Evolutionary conservation across 2,797 vertebrate genomes (phyloP).

Genomic region (Perdix hodgsoniae): DNA sequence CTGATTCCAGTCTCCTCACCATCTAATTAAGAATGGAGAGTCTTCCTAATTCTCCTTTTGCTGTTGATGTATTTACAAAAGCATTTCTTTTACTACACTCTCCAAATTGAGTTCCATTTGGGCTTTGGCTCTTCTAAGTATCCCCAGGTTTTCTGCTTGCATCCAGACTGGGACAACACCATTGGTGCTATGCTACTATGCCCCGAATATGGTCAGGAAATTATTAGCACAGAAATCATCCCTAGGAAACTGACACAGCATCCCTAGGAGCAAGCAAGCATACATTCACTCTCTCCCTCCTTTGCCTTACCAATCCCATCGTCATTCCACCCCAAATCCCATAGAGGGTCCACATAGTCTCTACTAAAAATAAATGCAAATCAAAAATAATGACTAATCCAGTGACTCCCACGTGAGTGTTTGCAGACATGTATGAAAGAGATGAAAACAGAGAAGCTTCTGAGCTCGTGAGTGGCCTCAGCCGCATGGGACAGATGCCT

Average conservation of each 20-base stretch:
- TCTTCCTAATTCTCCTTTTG: background rate
- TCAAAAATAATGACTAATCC: background rate
- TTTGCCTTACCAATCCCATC: background rate
- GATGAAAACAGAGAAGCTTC: background rate
- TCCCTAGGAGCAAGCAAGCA: fast-evolving
- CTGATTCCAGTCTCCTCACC: no score
- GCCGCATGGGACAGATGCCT: background rate
- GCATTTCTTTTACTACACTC: background rate
- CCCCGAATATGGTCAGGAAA: background rate
- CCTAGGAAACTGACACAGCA: fast-evolving
- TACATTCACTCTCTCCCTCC: background rate
- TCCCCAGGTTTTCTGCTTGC: background rate
- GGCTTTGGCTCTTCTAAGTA: background rate
- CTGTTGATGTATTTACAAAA: background rate
- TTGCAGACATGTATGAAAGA: background rate
- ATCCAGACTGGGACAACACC: background rate
- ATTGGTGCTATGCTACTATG: background rate
- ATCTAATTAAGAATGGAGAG: background rate
- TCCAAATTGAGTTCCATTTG: background rate
- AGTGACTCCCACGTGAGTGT: fast-evolving
- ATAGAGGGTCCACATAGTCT: background rate
- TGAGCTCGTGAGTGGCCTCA: background rate
- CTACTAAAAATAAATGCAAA: background rate
- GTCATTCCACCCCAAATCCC: background rate
- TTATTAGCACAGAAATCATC: fast-evolving